Base-by-base conservation (phyloP, 2,888 invertebrate species). In the Lobophora halterata region DNA sequence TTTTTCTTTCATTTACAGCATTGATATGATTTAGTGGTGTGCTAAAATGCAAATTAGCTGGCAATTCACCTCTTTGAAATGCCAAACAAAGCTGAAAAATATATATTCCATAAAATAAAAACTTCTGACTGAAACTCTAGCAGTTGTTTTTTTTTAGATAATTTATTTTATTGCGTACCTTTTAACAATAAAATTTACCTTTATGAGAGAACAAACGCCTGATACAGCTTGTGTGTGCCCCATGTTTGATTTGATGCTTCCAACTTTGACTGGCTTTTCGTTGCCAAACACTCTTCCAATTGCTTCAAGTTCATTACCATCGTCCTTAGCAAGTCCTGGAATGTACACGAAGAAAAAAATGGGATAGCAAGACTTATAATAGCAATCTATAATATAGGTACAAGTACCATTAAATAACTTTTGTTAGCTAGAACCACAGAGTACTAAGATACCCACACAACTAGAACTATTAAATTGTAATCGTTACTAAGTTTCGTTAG, bases 301-400 rank as follows among this genome's bases (percentile, higher is more conserved):
- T 3, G 90, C 89, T 61, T 89, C 86, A 2, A 90, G 72, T 65
- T 92, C 92, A 53, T 90, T 89, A 1, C 89, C 88, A 62, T 92
- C 92, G 11, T 91, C 88, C 36, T 81, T 63, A n/a, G 71, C 89
- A 4, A 91, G 90, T 12, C 91, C 72, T 72, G 19, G 10, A 24
- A 23, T 14, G 13, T 23, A 16, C 2, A 21, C 5, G 12, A 8
- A 8, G 1, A 8, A 1, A 5, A 25, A 8, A n/a, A n/a, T n/a
- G n/a, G n/a, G n/a, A n/a, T n/a, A n/a, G n/a, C n/a, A n/a, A n/a
- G n/a, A n/a, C n/a, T n/a, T n/a, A n/a, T n/a, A n/a, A n/a, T n/a
- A n/a, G n/a, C n/a, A n/a, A n/a, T n/a, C n/a, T n/a, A n/a, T n/a
- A n/a, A n/a, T n/a, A n/a, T n/a, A n/a, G n/a, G n/a, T n/a, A n/a